Conservation (phyloP, 2,797 vertebrate genomes). For the Mormyrops attenuatus region DNA sequence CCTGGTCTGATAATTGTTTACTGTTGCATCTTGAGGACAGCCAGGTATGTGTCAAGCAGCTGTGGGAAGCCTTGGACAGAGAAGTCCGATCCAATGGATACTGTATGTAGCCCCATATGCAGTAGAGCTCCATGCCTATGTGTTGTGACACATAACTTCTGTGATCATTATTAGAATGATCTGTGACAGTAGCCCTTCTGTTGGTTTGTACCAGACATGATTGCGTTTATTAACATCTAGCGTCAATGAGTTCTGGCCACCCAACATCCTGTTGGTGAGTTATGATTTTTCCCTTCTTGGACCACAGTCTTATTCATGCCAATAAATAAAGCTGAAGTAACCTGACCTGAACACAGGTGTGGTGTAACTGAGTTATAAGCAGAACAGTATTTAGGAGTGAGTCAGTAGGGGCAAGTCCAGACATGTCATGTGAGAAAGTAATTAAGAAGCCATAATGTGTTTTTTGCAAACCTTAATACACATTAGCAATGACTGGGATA, state of each 20-base stretch:
- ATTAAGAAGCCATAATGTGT: conserved; percentile 30
- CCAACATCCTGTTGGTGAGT: neutral
- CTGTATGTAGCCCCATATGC: neutral
- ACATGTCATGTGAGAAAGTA: conserved; percentile 21
- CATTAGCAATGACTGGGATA: neutral
- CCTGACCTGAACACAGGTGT: neutral
- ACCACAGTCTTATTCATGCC: neutral
- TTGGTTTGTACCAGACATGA: neutral
- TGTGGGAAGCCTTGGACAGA: neutral
- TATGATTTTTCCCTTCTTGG: neutral
- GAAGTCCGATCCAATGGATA: neutral
- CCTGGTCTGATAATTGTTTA: neutral
- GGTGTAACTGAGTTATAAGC: neutral
- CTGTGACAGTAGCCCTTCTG: neutral
- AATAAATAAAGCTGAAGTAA: neutral
- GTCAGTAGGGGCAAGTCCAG: neutral
- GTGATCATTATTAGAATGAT: neutral
- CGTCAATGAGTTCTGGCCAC: neutral
- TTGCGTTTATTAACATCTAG: neutral
- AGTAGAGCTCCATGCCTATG: neutral
- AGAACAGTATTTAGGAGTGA: neutral
- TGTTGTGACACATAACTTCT: neutral
- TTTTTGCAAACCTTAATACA: conserved; percentile 24
- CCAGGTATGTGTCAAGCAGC: neutral
- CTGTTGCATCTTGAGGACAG: neutral